Conservation (phyloP, 64 coral and sea anemone genomes). For the Anthopleura sola region DNA sequence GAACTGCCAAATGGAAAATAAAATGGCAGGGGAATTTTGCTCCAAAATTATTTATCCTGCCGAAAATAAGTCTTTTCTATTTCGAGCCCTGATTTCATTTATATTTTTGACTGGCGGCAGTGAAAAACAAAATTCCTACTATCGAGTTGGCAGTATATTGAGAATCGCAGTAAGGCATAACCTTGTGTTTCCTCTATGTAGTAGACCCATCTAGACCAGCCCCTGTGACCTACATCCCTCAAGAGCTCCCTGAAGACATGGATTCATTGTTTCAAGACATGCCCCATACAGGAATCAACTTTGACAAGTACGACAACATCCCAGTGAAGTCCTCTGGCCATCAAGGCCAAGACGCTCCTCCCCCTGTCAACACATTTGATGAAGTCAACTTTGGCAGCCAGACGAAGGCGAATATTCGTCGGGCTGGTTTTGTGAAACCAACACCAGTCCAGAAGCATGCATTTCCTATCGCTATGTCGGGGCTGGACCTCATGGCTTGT, state of each 20-base stretch:
- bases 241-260: slow-evolving; percentile 72
- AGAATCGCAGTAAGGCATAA: background rate
- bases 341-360: slow-evolving; percentile 52
- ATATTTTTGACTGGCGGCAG: too few relatives aligned
- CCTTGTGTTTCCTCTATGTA: background rate
- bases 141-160: too few relatives aligned
- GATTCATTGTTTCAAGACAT: slow-evolving; percentile 66
- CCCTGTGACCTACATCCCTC: slow-evolving; percentile 85
- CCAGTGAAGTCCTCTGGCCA: slow-evolving; percentile 69
- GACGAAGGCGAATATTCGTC: slow-evolving; percentile 62
- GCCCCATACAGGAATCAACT: slow-evolving; percentile 84
- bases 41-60: too few relatives aligned
- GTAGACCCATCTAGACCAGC: background rate
- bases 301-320: slow-evolving; percentile 89
- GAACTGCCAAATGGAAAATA: too few relatives aligned
- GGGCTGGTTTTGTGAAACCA: slow-evolving; percentile 77
- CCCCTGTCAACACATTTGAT: slow-evolving; percentile 72
- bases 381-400: slow-evolving; percentile 72
- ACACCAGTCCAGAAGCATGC: slow-evolving; percentile 95
- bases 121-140: too few relatives aligned
- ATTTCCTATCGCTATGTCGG: slow-evolving; percentile 73
- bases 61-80: too few relatives aligned
- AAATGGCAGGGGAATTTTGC: too few relatives aligned
- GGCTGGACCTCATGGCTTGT: slow-evolving; percentile 95
- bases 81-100: too few relatives aligned